Percentiles rank a stretch among this genome's conserved stretches.
Evolutionary conservation across 1,140 invertebrate genomes (phyloP).

Genomic region (Colletes gigas): DNA sequence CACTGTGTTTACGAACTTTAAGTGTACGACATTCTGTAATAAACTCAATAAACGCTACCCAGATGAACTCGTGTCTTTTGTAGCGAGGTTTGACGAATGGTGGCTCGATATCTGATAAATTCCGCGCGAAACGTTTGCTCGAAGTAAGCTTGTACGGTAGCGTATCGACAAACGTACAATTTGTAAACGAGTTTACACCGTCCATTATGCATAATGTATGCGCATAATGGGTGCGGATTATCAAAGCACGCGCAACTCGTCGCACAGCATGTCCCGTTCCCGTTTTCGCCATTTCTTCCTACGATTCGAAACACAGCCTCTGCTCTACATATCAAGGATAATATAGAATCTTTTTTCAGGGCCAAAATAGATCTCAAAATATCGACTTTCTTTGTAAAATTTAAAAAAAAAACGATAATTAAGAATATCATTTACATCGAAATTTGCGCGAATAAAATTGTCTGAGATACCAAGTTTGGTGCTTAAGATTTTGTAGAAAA

Average conservation of each 20-base stretch:
- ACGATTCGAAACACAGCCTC: no score
- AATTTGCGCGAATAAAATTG: no score
- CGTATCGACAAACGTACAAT: background rate
- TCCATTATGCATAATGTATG: background rate
- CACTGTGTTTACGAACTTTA: background rate
- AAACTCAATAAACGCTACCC: conserved; percentile 20
- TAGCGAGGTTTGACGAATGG: background rate
- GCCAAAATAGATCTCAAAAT: no score
- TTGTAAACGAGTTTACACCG: background rate
- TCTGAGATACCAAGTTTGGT: no score
- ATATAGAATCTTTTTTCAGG: no score
- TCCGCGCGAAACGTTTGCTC: background rate
- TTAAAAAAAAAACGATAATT: no score
- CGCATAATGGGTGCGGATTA: background rate
- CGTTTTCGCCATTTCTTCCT: no score
- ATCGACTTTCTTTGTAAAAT: no score
- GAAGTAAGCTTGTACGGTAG: background rate
- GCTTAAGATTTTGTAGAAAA: no score
- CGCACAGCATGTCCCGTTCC: background rate
- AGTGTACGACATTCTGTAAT: background rate
- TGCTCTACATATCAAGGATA: no score
- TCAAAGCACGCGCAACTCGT: background rate
- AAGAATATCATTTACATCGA: no score
- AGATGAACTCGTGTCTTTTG: background rate
- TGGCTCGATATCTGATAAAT: no score